phyloP scores from a whole-genome alignment of 2,797 vertebrate species.

The Rhynchonycteris naso region DNA sequence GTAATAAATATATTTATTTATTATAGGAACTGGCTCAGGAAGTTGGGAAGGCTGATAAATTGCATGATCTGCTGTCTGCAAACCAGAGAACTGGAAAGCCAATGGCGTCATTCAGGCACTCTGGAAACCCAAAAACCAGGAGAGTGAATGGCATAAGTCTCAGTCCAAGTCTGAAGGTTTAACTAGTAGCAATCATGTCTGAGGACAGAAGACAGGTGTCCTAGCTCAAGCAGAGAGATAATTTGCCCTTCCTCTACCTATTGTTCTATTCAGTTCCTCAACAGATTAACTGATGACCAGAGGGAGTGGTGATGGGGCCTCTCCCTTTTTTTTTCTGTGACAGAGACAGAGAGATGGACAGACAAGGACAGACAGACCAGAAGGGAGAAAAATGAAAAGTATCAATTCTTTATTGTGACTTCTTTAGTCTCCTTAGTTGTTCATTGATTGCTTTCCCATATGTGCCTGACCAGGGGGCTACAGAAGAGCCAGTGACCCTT shows the following conservation, averaged over 20 bases:
- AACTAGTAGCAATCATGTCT: not conserved
- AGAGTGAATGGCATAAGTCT: rapidly evolving
- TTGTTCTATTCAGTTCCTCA: not conserved
- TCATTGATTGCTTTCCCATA: no score
- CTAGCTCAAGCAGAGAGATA: not conserved
- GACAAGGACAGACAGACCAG: no score
- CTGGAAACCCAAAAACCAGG: not conserved
- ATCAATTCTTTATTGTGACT: no score
- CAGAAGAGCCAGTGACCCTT: no score
- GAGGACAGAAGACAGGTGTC: not conserved
- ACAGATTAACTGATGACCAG: not conserved
- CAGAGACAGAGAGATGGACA: no score
- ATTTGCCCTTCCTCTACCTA: not conserved
- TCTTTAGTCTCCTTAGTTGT: no score
- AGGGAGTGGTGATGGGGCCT: not conserved
- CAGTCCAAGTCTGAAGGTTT: not conserved
- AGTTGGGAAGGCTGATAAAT: not conserved
- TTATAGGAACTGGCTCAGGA: not conserved
- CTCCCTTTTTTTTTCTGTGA: no score
- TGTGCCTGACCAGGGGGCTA: no score
- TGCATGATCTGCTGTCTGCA: not conserved
- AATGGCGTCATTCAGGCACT: no score
- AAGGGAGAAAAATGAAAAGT: no score
- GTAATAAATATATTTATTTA: not conserved
- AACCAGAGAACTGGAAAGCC: not conserved